phyloP scores from a whole-genome alignment of 2,113 vertebrate species.

The Cyanoramphus novaezelandiae region DNA sequence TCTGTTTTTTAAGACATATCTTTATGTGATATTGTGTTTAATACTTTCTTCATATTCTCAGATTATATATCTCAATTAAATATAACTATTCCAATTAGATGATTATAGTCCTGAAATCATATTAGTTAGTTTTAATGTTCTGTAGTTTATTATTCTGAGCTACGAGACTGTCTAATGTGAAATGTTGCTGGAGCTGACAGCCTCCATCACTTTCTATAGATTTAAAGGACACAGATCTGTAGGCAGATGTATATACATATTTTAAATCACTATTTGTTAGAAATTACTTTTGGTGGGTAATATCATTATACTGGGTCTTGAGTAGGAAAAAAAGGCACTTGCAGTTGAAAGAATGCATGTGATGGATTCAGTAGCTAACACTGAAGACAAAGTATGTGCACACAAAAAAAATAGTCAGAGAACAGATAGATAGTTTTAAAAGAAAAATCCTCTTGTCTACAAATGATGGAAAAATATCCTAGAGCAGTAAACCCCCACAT shows the following conservation, averaged over 20 bases:
- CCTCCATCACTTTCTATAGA: background rate
- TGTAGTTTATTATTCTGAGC: background rate
- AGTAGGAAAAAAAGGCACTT: background rate
- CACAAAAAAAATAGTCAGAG: background rate
- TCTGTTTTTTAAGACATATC: background rate
- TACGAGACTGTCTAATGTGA: background rate
- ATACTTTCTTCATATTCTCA: background rate
- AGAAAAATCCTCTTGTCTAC: background rate
- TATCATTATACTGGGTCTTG: background rate
- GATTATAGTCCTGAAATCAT: background rate
- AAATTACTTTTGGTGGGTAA: background rate
- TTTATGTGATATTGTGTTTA: background rate
- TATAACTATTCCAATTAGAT: background rate
- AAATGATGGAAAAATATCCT: background rate
- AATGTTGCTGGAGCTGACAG: background rate
- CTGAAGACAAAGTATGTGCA: background rate
- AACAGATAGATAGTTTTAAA: background rate
- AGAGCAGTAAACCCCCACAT: background rate
- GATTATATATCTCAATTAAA: background rate
- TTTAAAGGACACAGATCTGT: background rate
- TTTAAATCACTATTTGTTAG: background rate
- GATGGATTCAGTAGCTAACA: background rate
- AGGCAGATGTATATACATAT: background rate
- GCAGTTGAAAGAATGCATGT: background rate
- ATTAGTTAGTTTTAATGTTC: background rate